These are phyloP conservation scores for Theretra japonica DNA, from an alignment of 2,888 invertebrate species.

Conservation along the genomic window DNA sequence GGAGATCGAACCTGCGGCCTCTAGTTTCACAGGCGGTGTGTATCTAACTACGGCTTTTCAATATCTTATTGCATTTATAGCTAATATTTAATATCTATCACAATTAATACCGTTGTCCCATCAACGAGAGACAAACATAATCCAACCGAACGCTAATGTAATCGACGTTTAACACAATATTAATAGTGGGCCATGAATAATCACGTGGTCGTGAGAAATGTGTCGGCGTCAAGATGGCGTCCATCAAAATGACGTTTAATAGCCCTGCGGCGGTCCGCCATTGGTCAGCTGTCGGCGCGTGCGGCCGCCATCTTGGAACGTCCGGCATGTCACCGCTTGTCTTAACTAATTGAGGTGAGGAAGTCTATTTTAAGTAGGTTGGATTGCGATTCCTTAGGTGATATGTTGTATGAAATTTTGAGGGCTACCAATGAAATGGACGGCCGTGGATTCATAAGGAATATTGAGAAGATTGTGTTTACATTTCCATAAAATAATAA, in stretches of 20 bases:
- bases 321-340: constrained; percentile 11
- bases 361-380: not conserved
- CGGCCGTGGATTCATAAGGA: too few species aligned
- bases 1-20: too few species aligned
- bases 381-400: not conserved
- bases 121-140: not conserved
- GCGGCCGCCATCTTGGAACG: constrained; percentile 14
- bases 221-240: constrained; percentile 16
- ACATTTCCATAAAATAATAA: too few species aligned
- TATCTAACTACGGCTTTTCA: too few species aligned
- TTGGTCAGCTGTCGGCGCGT: constrained; percentile 30
- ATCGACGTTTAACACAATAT: constrained; percentile 16
- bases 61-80: too few species aligned
- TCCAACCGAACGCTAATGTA: constrained; percentile 6
- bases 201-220: constrained; percentile 24
- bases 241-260: constrained; percentile 24
- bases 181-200: constrained; percentile 19
- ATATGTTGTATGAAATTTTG: not conserved
- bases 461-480: too few species aligned
- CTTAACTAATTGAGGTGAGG: constrained; percentile 14
- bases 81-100: too few species aligned
- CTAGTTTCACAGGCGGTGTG: too few species aligned
- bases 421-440: not conserved
- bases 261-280: constrained; percentile 39
- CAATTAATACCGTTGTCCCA: not conserved